Percentiles rank a stretch among this genome's conserved stretches.
Conservation (phyloP, 2,113 vertebrate species). For the Oreotrochilus melanogaster region DNA sequence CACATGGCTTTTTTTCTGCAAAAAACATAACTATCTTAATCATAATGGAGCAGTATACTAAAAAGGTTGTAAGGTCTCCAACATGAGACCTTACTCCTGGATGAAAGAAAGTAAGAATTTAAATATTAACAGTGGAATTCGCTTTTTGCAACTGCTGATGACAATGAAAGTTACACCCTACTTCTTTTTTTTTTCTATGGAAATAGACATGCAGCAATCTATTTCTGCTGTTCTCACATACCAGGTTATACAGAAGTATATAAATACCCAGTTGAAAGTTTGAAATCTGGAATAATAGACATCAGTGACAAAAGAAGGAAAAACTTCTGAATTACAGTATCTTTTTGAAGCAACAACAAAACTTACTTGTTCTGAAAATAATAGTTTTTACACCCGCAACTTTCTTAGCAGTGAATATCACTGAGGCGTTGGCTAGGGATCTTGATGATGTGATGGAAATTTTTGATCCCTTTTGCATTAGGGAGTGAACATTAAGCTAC, state of each 20-base stretch:
- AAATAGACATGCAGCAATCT: neutral
- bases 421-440: neutral
- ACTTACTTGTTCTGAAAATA: neutral
- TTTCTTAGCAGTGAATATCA: neutral
- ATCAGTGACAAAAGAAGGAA: neutral
- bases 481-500: neutral
- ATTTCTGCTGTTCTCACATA: neutral
- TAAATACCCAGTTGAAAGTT: neutral
- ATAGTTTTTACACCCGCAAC: neutral
- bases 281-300: neutral
- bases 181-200: neutral
- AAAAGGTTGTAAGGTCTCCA: neutral
- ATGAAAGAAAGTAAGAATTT: neutral
- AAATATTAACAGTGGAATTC: neutral
- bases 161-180: neutral
- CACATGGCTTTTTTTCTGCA: neutral
- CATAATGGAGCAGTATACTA: neutral
- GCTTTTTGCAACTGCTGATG: neutral
- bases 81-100: neutral
- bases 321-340: neutral
- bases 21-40: neutral
- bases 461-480: neutral
- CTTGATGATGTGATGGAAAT: neutral
- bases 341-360: neutral
- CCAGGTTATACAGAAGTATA: neutral